Evolutionary conservation across 1,140 invertebrate species (phyloP).

Genomic region (Dendrolimus punctatus): DNA sequence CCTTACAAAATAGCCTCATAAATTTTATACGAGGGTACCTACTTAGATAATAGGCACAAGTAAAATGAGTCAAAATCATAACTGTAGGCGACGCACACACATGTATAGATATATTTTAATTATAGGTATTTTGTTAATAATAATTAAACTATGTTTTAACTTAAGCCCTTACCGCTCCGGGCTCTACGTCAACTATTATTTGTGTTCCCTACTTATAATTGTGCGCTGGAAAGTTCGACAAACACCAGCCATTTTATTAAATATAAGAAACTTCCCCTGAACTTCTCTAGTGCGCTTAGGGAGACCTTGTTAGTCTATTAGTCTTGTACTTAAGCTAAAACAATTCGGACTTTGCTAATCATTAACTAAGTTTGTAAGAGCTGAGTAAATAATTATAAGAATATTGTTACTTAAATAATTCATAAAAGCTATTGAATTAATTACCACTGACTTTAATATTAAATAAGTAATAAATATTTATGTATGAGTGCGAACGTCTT

Average conservation of each 20-base stretch:
- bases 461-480: constrained; percentile 47
- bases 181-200: constrained; percentile 64
- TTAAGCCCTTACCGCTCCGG: constrained; percentile 27
- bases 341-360: constrained; percentile 40
- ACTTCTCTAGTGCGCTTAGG: constrained; percentile 50
- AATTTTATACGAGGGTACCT: no score
- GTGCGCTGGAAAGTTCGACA: constrained; percentile 56
- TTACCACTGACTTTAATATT: constrained; percentile 34
- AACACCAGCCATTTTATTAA: constrained; percentile 62
- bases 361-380: constrained; percentile 15
- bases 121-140: no score
- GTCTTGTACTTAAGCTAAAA: constrained; percentile 32
- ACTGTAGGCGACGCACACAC: no score
- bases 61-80: no score
- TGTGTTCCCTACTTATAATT: constrained; percentile 68
- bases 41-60: no score
- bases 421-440: constrained; percentile 43
- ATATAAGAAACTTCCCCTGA: constrained; percentile 53
- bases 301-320: constrained; percentile 54
- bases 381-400: no score
- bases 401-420: constrained; percentile 36
- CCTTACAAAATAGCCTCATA: no score
- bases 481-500: constrained; percentile 30
- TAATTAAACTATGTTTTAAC: no score
- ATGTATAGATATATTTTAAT: no score